These are phyloP conservation scores for Mobula hypostoma DNA, from an alignment of 2,113 vertebrate genomes.

Conservation along the genomic window DNA sequence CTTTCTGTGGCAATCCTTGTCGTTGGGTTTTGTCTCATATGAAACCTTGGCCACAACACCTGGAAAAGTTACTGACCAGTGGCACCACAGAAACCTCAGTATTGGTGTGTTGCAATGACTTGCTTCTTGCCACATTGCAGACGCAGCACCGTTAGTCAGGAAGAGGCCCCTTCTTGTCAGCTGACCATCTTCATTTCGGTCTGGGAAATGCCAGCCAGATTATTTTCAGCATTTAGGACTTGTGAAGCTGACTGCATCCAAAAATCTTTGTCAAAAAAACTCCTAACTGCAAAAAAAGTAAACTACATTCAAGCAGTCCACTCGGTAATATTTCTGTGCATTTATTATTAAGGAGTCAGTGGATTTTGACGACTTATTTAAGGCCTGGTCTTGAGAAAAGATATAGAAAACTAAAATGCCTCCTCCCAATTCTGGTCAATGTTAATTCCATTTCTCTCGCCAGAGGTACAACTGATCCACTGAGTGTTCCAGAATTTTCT, in stretches of 20 bases:
- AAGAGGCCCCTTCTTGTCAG: background rate
- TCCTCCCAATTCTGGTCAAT: background rate
- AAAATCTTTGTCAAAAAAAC: background rate
- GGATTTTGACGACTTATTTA: background rate
- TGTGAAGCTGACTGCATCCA: background rate
- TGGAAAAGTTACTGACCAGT: constrained; percentile 38
- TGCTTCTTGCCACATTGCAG: constrained; percentile 32
- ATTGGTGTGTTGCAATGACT: constrained; percentile 39
- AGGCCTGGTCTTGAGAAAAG: background rate
- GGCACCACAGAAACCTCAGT: constrained; percentile 47
- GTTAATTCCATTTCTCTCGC: no score
- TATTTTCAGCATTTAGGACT: background rate
- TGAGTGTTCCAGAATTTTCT: no score
- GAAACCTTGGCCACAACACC: constrained; percentile 41
- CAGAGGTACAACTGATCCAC: no score
- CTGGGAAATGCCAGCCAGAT: background rate
- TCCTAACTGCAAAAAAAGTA: background rate
- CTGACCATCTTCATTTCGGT: background rate
- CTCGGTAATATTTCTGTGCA: background rate
- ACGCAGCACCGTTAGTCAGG: background rate
- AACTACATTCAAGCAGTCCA: background rate
- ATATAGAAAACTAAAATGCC: background rate
- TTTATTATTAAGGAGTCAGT: background rate
- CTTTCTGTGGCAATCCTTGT: background rate
- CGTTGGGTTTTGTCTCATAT: background rate